phyloP scores from a whole-genome alignment of 2,797 vertebrate species.

The Manis javanica region DNA sequence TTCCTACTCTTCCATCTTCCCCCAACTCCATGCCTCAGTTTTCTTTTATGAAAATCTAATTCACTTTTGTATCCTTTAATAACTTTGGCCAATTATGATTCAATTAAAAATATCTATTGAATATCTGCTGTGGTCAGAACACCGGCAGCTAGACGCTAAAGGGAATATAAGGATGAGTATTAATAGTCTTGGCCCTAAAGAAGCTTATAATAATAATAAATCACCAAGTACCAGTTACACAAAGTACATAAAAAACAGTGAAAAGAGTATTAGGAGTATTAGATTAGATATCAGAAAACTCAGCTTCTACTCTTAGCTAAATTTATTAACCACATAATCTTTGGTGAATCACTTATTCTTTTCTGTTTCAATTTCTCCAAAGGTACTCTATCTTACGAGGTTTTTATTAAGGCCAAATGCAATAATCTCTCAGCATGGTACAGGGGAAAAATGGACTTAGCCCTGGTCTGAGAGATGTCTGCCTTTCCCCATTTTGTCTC shows the following conservation, averaged over 20 bases:
- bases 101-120: slow-evolving; percentile 42
- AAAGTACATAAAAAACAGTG: not conserved
- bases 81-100: slow-evolving; percentile 34
- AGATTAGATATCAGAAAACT: slow-evolving; percentile 1
- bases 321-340: slow-evolving; percentile 8
- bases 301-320: slow-evolving; percentile 7
- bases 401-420: slow-evolving; percentile 6
- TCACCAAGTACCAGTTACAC: not conserved
- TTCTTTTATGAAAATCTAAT: slow-evolving; percentile 43
- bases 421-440: not conserved
- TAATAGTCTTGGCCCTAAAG: not conserved
- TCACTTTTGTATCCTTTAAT: slow-evolving; percentile 40
- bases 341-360: slow-evolving; percentile 13
- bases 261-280: not conserved
- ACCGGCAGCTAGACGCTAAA: not conserved
- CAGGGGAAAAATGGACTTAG: not conserved
- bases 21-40: not conserved
- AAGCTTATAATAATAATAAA: slow-evolving; percentile 1
- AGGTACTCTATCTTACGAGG: not conserved
- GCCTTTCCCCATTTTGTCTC: not conserved
- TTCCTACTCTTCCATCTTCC: too few relatives aligned
- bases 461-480: not conserved
- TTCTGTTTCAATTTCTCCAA: slow-evolving; percentile 44
- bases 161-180: not conserved
- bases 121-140: not conserved